Conservation (phyloP, 2,888 invertebrate genomes). For the Coelinius sp. region DNA sequence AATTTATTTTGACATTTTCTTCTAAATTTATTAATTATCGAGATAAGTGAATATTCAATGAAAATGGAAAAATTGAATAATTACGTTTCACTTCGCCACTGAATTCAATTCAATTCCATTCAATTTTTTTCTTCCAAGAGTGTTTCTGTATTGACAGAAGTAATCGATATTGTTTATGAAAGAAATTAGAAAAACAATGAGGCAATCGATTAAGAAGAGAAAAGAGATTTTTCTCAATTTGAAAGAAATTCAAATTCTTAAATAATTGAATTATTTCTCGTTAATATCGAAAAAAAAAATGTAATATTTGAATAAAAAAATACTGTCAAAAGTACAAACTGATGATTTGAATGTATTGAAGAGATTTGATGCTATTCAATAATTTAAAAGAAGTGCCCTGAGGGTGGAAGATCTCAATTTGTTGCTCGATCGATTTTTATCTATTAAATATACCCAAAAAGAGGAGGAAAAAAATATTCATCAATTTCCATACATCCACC, state of each 20-base stretch:
- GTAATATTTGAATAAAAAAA: slow-evolving; percentile 21
- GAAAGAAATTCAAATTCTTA: neutral
- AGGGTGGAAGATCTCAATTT: slow-evolving; percentile 21
- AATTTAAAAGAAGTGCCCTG: neutral
- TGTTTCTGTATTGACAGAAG: too few species aligned
- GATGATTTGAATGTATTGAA: slow-evolving; percentile 46
- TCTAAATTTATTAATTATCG: too few species aligned
- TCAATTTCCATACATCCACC: neutral
- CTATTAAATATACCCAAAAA: slow-evolving; percentile 14
- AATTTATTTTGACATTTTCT: too few species aligned
- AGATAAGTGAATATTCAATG: too few species aligned
- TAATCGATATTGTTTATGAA: too few species aligned
- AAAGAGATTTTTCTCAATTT: neutral
- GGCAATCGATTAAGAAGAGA: neutral
- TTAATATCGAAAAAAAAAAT: neutral
- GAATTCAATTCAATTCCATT: too few species aligned
- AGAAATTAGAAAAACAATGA: too few species aligned
- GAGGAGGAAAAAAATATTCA: neutral
- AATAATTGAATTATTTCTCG: slow-evolving; percentile 2
- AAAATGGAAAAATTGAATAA: too few species aligned
- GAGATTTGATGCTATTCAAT: slow-evolving; percentile 33
- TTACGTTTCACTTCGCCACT: too few species aligned
- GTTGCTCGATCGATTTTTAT: slow-evolving; percentile 28
- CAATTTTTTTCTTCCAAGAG: too few species aligned
- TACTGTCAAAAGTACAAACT: slow-evolving; percentile 51